Evolutionary conservation across 2,797 vertebrate genomes (phyloP).

Genomic region (Trichosurus vulpecula): DNA sequence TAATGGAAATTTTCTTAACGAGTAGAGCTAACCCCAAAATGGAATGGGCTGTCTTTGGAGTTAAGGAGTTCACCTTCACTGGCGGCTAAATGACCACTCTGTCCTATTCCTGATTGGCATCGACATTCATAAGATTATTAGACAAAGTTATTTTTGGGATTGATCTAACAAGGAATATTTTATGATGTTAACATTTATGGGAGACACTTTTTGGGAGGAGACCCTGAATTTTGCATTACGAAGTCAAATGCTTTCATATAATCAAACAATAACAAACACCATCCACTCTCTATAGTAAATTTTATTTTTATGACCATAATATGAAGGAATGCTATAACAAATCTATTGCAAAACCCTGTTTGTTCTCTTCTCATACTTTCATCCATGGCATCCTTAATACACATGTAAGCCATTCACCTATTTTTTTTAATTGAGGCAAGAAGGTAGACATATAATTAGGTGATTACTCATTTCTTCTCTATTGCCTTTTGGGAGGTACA

Average conservation of each 20-base stretch:
- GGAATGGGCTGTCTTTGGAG: neutral
- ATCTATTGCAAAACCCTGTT: neutral
- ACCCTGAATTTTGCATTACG: neutral
- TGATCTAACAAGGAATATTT: neutral
- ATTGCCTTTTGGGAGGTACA: no score
- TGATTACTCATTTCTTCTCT: no score
- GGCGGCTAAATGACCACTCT: neutral
- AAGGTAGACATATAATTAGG: no score
- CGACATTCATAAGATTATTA: neutral
- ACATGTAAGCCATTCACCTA: no score
- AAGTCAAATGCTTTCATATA: neutral
- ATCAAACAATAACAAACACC: neutral
- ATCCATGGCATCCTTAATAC: neutral
- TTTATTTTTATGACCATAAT: neutral
- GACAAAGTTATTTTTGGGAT: neutral
- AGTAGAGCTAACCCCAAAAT: neutral
- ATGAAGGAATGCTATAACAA: neutral
- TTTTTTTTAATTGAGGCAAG: no score
- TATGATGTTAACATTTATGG: neutral
- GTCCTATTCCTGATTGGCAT: neutral
- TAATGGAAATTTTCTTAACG: neutral
- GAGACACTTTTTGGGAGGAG: neutral
- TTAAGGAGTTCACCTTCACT: neutral
- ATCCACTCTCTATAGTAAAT: neutral
- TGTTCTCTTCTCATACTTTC: neutral